Evolutionary conservation across 2,888 invertebrate species (phyloP).

Genomic region (Euplexia lucipara): DNA sequence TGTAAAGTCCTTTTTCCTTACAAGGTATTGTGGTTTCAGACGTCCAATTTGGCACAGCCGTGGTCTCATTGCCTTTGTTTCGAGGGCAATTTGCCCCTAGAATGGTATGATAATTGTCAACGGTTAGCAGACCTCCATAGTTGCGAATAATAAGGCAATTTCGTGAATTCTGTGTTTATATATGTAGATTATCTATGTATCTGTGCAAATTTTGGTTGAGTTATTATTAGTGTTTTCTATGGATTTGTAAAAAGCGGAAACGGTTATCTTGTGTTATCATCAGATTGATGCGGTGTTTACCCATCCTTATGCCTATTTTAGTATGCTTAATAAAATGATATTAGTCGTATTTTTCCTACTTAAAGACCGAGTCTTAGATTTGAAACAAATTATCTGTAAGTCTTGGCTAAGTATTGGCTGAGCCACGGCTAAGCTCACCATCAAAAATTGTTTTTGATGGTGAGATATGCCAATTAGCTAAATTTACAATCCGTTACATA

Average conservation of each 20-base stretch:
- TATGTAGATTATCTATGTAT: constrained; percentile 46
- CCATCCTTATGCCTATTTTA: background rate
- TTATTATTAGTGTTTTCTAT: constrained; percentile 16
- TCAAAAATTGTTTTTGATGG: no score
- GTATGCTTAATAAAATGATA: background rate
- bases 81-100: constrained; percentile 73
- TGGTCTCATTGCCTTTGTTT: constrained; percentile 81
- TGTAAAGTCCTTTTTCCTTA: constrained; percentile 73
- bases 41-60: constrained; percentile 57
- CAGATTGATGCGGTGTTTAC: constrained; percentile 12
- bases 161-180: constrained; percentile 39
- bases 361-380: no score
- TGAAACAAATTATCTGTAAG: no score
- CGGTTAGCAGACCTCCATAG: constrained; percentile 56
- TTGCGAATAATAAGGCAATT: constrained; percentile 63
- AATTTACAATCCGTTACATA: no score
- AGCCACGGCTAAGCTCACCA: no score
- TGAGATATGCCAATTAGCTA: no score
- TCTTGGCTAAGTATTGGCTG: no score
- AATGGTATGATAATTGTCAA: constrained; percentile 68
- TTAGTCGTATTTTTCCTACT: no score
- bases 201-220: constrained; percentile 48
- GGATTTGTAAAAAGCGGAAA: constrained; percentile 38
- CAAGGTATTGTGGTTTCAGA: constrained; percentile 77
- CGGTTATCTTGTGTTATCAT: constrained; percentile 15